Evolutionary conservation across 2,113 vertebrate species (phyloP), one percentile per base, ranked within the genome.

Genomic region (Ptyas mucosa): DNA sequence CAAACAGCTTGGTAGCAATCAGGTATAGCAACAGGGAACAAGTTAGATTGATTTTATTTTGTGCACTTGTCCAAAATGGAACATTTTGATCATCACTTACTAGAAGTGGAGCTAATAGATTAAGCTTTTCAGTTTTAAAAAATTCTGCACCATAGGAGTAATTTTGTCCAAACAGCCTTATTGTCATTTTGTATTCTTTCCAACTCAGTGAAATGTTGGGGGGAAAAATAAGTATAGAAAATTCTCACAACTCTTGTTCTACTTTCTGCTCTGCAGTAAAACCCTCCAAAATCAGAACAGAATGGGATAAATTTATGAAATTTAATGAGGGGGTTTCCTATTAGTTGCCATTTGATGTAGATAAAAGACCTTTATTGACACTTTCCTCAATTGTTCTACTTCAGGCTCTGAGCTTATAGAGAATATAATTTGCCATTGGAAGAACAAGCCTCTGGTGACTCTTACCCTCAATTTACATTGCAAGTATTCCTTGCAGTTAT

Each of bases 71-170:
- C 14, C 34, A 92, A 94, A 88, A 69, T 86, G 29, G 5, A 15
- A 69, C 51, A 49, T 89, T 75, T 85, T 95, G 92, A 92, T 94
- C 94, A 93, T 57, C 6, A n/a, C 49, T 24, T 87, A 52, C 46
- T 34, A 51, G 54, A 26, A 87, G 23, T 2, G 43, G 0, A 69
- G 39, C 9, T 39, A 18, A 51, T 24, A 75, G 51, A 91, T 92
- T 0, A 0, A 85, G 81, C 90, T 95, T 46, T 46, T 14, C 46
- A 46, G 39, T 39, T 12, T 0, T 24, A 52, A 69, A 69, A 69
- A 69, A 11, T n/a, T 94, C 57, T 26, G 85, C 49, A 55, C 34
- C 58, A 14, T 14, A 87, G 90, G 89, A 94, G 53, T 9, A 57
- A 3, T 43, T 90, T 94, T 93, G 91, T 85, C 18, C 9, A 1